A percentile compares a stretch with the other conserved stretches of the same genome.
These are phyloP conservation scores for Ciconia boyciana DNA, from an alignment of 2,113 vertebrate species.

Conservation along the genomic window DNA sequence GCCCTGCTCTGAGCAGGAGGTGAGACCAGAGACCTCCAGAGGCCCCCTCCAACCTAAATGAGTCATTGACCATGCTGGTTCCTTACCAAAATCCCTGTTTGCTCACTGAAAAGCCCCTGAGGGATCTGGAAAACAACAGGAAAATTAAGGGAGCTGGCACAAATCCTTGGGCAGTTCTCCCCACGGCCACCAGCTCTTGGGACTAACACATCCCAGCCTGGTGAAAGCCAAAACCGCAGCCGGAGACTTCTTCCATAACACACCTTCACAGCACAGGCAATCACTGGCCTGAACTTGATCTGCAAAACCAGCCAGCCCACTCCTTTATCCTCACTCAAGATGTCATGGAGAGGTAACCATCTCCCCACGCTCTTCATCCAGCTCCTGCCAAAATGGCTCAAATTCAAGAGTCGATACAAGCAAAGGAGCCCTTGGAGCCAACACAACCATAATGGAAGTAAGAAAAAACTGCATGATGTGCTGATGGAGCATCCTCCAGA, in stretches of 20 bases:
- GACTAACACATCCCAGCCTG: not conserved
- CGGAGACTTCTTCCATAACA: not conserved
- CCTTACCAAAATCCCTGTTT: not conserved
- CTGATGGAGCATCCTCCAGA: not conserved
- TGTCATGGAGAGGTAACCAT: not conserved
- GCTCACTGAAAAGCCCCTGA: not conserved
- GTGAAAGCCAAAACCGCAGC: not conserved
- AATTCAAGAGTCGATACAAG: not conserved
- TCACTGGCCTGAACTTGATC: too few species aligned
- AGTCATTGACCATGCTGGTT: not conserved
- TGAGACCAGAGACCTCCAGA: not conserved
- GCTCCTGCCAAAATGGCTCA: not conserved
- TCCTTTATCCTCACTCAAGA: not conserved
- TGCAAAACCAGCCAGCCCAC: not conserved
- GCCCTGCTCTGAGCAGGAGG: not conserved
- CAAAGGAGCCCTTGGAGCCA: not conserved
- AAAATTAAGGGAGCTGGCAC: not conserved
- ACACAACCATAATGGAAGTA: accelerated
- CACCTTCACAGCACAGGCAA: not conserved
- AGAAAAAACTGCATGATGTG: not conserved
- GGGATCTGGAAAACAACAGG: not conserved
- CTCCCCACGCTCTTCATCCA: not conserved
- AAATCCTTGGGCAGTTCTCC: not conserved
- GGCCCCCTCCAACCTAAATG: not conserved
- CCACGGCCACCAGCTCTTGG: not conserved